Conservation (phyloP, 2,797 vertebrate genomes). For the Smutsia gigantea region DNA sequence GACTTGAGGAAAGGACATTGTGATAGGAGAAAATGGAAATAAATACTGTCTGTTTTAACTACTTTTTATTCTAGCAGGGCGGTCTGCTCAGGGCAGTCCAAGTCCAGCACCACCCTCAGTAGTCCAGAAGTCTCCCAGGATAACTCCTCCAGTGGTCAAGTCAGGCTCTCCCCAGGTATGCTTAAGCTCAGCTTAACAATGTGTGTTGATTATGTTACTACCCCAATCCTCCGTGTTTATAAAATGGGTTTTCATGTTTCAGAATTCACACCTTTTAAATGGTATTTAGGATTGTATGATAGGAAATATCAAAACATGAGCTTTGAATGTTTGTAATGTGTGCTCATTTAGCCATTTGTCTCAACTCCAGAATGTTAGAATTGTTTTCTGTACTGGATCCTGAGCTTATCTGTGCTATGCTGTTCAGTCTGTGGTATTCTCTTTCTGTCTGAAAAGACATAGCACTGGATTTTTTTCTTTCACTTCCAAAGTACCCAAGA, state of each 20-base stretch:
- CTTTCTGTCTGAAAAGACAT: neutral
- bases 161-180: slow-evolving; percentile 89
- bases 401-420: neutral
- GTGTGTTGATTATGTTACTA: neutral
- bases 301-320: neutral
- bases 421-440: neutral
- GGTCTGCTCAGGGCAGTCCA: slow-evolving; percentile 85
- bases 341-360: neutral
- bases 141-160: slow-evolving; percentile 80
- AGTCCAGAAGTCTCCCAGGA: slow-evolving; percentile 89
- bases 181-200: neutral
- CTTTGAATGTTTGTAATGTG: neutral
- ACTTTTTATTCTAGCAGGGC: slow-evolving; percentile 68
- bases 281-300: neutral
- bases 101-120: slow-evolving; percentile 76
- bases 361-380: neutral
- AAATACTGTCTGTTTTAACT: neutral
- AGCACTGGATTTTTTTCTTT: neutral
- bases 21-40: neutral
- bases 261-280: neutral
- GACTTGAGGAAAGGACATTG: neutral
- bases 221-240: neutral
- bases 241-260: neutral
- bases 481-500: neutral
- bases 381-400: neutral